Evolutionary conservation across 2,888 invertebrate genomes (phyloP), one percentile per base, ranked within the genome.

Genomic region (Agrochola lychnidis): DNA sequence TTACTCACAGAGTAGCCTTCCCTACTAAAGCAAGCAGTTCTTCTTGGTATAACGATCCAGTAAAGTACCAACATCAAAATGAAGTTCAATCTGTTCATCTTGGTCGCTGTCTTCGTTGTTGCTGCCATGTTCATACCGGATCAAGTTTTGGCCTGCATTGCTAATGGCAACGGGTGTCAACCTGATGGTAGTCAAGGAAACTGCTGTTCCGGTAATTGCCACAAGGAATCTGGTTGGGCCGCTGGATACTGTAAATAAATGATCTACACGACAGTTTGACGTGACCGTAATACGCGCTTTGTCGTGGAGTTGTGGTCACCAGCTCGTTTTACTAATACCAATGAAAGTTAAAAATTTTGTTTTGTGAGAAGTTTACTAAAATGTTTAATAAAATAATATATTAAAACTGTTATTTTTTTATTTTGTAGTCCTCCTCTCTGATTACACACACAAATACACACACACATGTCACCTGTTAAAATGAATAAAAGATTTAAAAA

Each of bases 71-170:
- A 56, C 1, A 16, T 61, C 61, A 68, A 61, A 6, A 68, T 68
- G 68, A 61, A 68, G 3, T 68, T 61, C 61, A 68, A n/a, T 4
- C 61, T 68, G 36, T 61, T 68, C 68, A n/a, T 68, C 61, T 36
- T 68, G 6, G 1, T 68, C n/a, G 68, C 68, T 40, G 12, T 68
- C 19, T 68, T 68, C 10, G 4, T 68, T 6, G 68, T 68, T 4
- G 68, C 68, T 2, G 68, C 68, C 6, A 61, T 68, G n/a, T 68
- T 68, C 36, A 61, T 68, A 10, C 68, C 68, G 16, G 61, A n/a
- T 19, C 61, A 68, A 61, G 68, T 36, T 19, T 4, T 68, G 68
- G 68, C 36, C n/a, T 68, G 68, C 61, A 40, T 68, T 10, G 16
- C 10, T 1, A 68, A 68, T 36, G 68, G 59, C 36, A 6, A 40